Evolutionary conservation across 2,113 vertebrate species (phyloP), one percentile per base, ranked within the genome.

Genomic region (Tapirus terrestris): DNA sequence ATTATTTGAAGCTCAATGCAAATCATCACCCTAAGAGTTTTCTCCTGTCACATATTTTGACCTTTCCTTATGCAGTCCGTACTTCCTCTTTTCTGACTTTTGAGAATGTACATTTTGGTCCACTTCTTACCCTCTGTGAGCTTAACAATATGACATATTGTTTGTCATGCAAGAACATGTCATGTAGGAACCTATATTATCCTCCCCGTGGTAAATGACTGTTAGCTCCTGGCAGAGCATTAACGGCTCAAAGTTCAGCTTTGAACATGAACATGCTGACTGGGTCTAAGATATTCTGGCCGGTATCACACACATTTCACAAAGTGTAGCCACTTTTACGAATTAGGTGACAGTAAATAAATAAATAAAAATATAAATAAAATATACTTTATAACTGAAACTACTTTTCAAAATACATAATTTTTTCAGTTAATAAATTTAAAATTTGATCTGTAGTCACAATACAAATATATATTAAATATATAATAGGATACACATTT

Each of bases 21-120:
- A 10, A 56, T 56, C 8, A 53, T 45, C 29, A 36, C 17, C 10
- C 17, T 43, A 21, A 76, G 18, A 85, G 18, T 36, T 53, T 63
- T 65, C 21, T 75, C 51, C 29, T 76, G 6, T 20, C 36, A 65
- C 7, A 1, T 90, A 33, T 61, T 58, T 76, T 48, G 23, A 23
- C 6, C 1, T 2, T 67, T 65, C 0, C 33, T 67, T 61, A 6
- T n/a, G 13, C 0, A 82, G 9, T 11, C 23, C 0, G 7, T 11
- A 29, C 0, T 16, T 82, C 36, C 83, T 14, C 4, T 27, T 70
- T 56, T 61, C 39, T 77, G 16, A 45, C 48, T 65, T 61, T 43
- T 29, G 33, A 93, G 58, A 79, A 67, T 53, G 8, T 51, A 16
- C 63, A 61, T 75, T 70, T 85, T 56, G 58, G 5, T 43, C 43